Conservation (phyloP, 1,140 invertebrate genomes). For the Daktulosphaira vitifoliae region DNA sequence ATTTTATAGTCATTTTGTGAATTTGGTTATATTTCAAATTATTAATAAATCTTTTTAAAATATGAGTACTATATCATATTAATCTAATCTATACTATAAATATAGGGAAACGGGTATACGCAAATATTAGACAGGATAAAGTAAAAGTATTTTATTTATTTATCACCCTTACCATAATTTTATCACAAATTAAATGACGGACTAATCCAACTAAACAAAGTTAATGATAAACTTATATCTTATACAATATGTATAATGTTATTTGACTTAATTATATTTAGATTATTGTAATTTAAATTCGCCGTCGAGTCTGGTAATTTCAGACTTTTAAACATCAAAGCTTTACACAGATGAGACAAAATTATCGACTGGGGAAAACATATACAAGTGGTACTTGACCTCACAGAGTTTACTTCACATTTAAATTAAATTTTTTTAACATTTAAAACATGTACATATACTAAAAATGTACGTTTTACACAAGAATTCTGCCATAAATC, state of each 20-base stretch:
- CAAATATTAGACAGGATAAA: neutral
- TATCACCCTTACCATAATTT: conserved; percentile 24
- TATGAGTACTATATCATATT: too few species aligned
- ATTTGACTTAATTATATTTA: conserved; percentile 22
- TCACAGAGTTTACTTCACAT: neutral
- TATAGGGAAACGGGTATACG: too few species aligned
- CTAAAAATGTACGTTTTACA: too few species aligned
- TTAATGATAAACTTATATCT: conserved; percentile 24
- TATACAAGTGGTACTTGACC: conserved; percentile 26
- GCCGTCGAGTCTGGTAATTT: conserved; percentile 19
- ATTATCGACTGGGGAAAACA: conserved; percentile 30
- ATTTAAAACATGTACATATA: too few species aligned
- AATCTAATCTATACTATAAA: too few species aligned
- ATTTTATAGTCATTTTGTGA: too few species aligned
- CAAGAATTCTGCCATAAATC: too few species aligned
- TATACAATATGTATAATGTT: conserved; percentile 16
- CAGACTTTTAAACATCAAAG: conserved; percentile 29
- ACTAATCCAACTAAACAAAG: conserved; percentile 21
- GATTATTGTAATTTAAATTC: conserved; percentile 16
- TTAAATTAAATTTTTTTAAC: too few species aligned
- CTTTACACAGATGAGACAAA: conserved; percentile 17
- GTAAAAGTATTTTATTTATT: conserved; percentile 1
- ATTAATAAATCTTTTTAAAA: too few species aligned
- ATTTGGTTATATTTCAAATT: too few species aligned
- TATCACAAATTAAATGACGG: conserved; percentile 14